These are phyloP conservation scores for Drosophila asahinai DNA, from an alignment of 1,140 invertebrate genomes.

Conservation along the genomic window DNA sequence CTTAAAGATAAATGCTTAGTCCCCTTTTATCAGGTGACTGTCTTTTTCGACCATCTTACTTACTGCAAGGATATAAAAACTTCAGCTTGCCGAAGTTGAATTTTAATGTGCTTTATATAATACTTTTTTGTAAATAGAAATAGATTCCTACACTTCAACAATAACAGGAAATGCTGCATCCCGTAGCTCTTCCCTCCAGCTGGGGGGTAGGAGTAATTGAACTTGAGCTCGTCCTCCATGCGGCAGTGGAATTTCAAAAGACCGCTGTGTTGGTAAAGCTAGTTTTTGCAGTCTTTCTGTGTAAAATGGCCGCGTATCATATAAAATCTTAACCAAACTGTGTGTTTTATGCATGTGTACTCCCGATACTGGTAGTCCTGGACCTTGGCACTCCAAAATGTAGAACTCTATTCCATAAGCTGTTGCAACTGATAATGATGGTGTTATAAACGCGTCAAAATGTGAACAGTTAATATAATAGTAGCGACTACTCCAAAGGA, in stretches of 20 bases:
- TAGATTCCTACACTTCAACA: constrained; percentile 90
- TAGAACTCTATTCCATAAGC: constrained; percentile 88
- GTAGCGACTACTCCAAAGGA: constrained; percentile 89
- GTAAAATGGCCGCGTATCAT: constrained; percentile 90
- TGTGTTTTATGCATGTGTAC: constrained; percentile 90
- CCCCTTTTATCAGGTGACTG: no score
- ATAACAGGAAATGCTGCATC: constrained; percentile 94
- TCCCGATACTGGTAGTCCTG: constrained; percentile 90
- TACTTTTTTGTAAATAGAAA: background rate
- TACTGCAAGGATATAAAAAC: background rate
- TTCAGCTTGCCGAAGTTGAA: background rate
- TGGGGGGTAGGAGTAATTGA: constrained; percentile 92
- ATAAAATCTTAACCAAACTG: constrained; percentile 90
- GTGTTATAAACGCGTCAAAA: constrained; percentile 90
- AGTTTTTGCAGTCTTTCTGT: constrained; percentile 88
- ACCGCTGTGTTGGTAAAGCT: constrained; percentile 90
- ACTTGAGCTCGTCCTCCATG: constrained; percentile 92
- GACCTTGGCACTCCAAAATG: constrained; percentile 92
- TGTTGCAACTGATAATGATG: constrained; percentile 84
- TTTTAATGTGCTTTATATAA: background rate
- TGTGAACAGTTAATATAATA: constrained; percentile 93
- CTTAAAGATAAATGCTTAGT: no score
- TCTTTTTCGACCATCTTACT: no score
- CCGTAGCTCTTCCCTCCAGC: constrained; percentile 92
- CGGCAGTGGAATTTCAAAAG: constrained; percentile 91